These are phyloP conservation scores for Pluvianellus socialis DNA, from an alignment of 2,113 vertebrate species.

Conservation along the genomic window DNA sequence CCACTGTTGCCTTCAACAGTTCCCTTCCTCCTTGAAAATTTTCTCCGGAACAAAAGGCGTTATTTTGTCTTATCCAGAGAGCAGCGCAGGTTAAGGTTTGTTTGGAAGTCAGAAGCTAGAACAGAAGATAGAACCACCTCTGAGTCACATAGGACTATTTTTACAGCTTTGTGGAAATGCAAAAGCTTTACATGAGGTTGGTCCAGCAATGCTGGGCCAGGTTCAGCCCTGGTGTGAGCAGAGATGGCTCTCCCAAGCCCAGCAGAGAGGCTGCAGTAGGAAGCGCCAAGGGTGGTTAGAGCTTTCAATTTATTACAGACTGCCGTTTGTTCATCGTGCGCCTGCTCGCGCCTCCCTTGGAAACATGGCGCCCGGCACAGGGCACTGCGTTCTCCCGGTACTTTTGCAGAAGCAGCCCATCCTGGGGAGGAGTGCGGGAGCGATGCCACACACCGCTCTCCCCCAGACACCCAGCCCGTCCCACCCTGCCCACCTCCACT, in stretches of 20 bases:
- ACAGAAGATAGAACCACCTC: not conserved
- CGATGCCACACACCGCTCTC: fast-evolving
- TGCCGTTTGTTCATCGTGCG: not conserved
- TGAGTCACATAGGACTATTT: not conserved
- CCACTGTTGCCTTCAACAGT: not conserved
- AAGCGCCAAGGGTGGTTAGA: not conserved
- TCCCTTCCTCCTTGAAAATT: not conserved
- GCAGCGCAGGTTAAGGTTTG: not conserved
- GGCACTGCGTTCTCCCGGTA: not conserved
- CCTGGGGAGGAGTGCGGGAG: not conserved
- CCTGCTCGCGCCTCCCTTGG: fast-evolving
- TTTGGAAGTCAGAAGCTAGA: not conserved
- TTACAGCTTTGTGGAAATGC: not conserved
- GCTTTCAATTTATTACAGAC: not conserved
- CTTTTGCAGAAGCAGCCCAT: fast-evolving
- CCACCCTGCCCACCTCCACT: not conserved
- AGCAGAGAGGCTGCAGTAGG: not conserved
- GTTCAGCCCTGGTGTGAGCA: not conserved
- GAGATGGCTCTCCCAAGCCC: not conserved
- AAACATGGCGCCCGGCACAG: too few species aligned
- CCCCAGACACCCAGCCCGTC: not conserved
- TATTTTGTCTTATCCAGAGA: not conserved
- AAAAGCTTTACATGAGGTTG: not conserved
- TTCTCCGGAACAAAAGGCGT: not conserved
- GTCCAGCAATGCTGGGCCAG: not conserved